Conservation (phyloP, 2,113 vertebrate genomes). For the Dascyllus trimaculatus region DNA sequence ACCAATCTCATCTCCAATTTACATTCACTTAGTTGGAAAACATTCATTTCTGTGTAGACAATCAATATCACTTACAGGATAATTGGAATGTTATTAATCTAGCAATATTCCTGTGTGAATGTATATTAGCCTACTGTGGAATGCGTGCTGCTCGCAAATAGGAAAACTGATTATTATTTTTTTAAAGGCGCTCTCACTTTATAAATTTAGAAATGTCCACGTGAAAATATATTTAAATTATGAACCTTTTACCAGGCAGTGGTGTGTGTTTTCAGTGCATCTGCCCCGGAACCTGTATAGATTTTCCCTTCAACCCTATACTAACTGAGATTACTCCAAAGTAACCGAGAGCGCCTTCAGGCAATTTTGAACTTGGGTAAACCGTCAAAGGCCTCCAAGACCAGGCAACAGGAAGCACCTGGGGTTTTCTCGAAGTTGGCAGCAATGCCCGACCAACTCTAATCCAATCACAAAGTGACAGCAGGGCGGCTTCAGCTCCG, state of each 20-base stretch:
- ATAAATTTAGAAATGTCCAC: not conserved
- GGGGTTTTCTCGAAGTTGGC: conserved; percentile 60
- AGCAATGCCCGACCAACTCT: conserved; percentile 47
- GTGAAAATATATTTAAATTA: conserved; percentile 4
- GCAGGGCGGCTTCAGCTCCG: conserved; percentile 59
- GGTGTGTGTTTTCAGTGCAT: not conserved
- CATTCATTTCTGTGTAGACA: conserved; percentile 91
- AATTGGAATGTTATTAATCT: conserved; percentile 93
- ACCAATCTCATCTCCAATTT: conserved; percentile 69
- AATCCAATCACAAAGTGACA: conserved; percentile 73
- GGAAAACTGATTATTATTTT: conserved; percentile 16
- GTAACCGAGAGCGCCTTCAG: conserved; percentile 1
- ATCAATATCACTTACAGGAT: conserved; percentile 90
- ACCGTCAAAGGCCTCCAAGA: conserved; percentile 51
- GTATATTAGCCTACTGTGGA: conserved; percentile 89
- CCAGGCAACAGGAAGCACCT: conserved; percentile 69
- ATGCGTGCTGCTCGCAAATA: conserved; percentile 21
- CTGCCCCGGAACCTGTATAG: not conserved
- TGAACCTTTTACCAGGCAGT: not conserved
- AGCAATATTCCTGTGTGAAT: conserved; percentile 89
- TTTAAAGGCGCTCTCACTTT: conserved; percentile 7
- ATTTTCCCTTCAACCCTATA: conserved; percentile 1
- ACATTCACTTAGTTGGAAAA: conserved; percentile 91
- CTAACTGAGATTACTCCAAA: not conserved
- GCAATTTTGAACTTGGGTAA: conserved; percentile 43